A percentile compares a stretch with the other conserved stretches of the same genome.
phyloP scores from a whole-genome alignment of 2,888 invertebrate genomes.

The Heteropelma amictum region DNA sequence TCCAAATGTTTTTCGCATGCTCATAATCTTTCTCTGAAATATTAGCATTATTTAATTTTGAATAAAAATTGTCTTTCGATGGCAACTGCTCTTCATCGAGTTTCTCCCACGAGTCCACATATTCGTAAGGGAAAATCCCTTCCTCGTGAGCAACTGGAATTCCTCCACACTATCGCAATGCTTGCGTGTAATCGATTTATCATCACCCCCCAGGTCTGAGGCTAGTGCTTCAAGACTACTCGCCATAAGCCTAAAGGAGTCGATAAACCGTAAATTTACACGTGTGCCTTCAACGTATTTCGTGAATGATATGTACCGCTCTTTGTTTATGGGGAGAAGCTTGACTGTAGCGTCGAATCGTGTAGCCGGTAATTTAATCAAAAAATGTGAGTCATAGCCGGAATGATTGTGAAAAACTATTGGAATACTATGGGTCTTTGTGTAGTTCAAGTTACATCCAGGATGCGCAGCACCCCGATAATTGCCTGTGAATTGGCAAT shows the following conservation, averaged over 20 bases:
- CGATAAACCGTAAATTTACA: conserved; percentile 63
- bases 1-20: no score
- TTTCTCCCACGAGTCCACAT: conserved; percentile 5
- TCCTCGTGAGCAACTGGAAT: no score
- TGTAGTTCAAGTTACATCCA: conserved; percentile 60
- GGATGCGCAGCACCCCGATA: conserved; percentile 60
- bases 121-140: no score
- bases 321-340: conserved; percentile 59
- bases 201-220: conserved; percentile 48
- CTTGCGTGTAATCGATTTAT: conserved; percentile 40
- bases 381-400: conserved; percentile 63
- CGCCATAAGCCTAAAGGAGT: conserved; percentile 67
- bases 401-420: conserved; percentile 64
- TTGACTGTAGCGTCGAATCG: conserved; percentile 51
- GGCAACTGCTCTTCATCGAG: conserved; percentile 53
- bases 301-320: no score
- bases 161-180: no score
- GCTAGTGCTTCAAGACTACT: conserved; percentile 63
- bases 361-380: conserved; percentile 56
- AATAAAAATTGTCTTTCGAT: conserved; percentile 56
- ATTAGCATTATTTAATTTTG: conserved; percentile 51
- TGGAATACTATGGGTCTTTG: conserved; percentile 52
- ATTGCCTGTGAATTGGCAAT: conserved; percentile 53
- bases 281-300: no score
- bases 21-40: conserved; percentile 40